Percentiles rank a stretch among this genome's conserved stretches.
Conservation (phyloP, 2,888 invertebrate genomes). For the Coleophora deauratella region DNA sequence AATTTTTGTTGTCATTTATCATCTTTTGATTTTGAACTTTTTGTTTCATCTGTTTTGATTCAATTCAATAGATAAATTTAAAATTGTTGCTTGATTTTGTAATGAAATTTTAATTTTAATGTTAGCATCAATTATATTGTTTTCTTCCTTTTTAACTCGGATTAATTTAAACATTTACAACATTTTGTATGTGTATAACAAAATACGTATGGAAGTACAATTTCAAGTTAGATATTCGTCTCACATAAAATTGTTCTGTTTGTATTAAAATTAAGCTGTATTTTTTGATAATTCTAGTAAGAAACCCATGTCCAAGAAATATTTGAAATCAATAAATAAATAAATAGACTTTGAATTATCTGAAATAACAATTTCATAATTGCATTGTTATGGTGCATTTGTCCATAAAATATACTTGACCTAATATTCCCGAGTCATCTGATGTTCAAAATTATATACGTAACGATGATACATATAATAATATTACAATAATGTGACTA, state of each 20-base stretch:
- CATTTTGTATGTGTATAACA: slow-evolving; percentile 44
- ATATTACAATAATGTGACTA: slow-evolving; percentile 70
- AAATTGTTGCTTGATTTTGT: slow-evolving; percentile 48
- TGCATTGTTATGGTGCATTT: slow-evolving; percentile 27
- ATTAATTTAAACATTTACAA: slow-evolving; percentile 44
- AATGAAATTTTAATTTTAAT: slow-evolving; percentile 35
- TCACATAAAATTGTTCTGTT: slow-evolving; percentile 45
- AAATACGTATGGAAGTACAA: slow-evolving; percentile 74
- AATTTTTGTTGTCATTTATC: slow-evolving; percentile 69
- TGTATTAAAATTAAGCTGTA: slow-evolving; percentile 51
- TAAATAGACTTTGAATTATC: slow-evolving; percentile 41
- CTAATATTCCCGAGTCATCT: slow-evolving; percentile 46
- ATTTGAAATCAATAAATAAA: slow-evolving; percentile 19
- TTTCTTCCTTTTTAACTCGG: slow-evolving; percentile 41
- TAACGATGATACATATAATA: slow-evolving; percentile 72
- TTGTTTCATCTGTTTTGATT: slow-evolving; percentile 53
- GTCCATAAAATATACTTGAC: slow-evolving; percentile 26
- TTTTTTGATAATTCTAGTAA: slow-evolving; percentile 61
- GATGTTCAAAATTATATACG: slow-evolving; percentile 75
- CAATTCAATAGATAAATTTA: slow-evolving; percentile 45
- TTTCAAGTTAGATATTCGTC: slow-evolving; percentile 56
- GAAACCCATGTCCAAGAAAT: slow-evolving; percentile 52
- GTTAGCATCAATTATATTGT: slow-evolving; percentile 28
- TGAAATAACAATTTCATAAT: slow-evolving; percentile 31
- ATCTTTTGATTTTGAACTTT: slow-evolving; percentile 55